These are phyloP conservation scores for Bombus soroeensis DNA, from an alignment of 1,140 invertebrate species.

Conservation along the genomic window DNA sequence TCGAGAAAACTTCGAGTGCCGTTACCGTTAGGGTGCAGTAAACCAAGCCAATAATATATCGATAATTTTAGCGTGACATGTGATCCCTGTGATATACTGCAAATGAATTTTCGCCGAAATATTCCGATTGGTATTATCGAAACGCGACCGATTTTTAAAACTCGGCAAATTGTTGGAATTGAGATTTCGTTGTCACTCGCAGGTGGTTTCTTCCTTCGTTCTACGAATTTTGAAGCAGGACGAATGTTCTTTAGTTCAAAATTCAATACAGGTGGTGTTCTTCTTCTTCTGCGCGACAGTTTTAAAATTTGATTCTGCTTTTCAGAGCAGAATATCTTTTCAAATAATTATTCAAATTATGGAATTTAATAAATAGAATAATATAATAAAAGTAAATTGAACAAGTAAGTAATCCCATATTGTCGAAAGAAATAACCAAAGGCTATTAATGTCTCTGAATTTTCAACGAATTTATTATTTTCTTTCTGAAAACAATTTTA, in stretches of 20 bases:
- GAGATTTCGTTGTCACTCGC: constrained; percentile 17
- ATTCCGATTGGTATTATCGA: constrained; percentile 22
- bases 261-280: background rate
- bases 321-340: too few relatives aligned
- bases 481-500: background rate
- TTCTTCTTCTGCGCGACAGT: background rate
- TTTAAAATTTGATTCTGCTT: background rate
- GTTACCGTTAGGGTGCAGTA: constrained; percentile 4
- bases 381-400: too few relatives aligned
- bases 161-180: constrained; percentile 18
- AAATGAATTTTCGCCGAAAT: constrained; percentile 44
- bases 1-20: background rate
- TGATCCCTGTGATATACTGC: constrained; percentile 31
- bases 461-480: background rate
- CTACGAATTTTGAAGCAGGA: background rate
- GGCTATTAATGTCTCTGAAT: background rate
- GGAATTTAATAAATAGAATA: too few relatives aligned
- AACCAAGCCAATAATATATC: constrained; percentile 17
- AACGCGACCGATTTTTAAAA: background rate
- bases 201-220: background rate
- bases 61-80: constrained; percentile 45
- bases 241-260: background rate
- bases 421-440: too few relatives aligned
- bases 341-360: too few relatives aligned
- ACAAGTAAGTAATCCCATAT: too few relatives aligned